Base-by-base conservation (phyloP, 2,797 vertebrate genomes). In the Falco naumanni region DNA sequence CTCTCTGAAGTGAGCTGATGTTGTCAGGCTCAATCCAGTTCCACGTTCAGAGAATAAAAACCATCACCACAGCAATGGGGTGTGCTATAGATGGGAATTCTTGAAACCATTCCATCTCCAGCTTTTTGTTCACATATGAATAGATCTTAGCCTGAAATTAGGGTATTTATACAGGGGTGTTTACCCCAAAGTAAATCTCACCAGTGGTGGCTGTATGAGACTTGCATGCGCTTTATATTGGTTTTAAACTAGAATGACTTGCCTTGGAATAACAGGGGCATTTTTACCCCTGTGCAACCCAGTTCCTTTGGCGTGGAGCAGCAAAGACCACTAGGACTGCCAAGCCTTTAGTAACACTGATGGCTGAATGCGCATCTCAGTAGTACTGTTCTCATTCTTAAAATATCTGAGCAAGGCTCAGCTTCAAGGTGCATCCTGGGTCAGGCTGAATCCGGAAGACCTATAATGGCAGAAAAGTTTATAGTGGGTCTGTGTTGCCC, bases 241-340 rank as follows among this genome's bases (percentile, higher is more conserved):
- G 6, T 90, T 82, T 59, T 77, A 95, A 93, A 74, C 45, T 25
- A 53, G 51, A 84, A 59, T 1, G 1, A 74, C 33, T 59, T 79
- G 41, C 33, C 54, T 69, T 68, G 31, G 18, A 75, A 17, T 13
- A 83, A 47, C 20, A 90, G 29, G 41, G 15, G 1, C 14, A 16
- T 21, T 50, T 83, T 48, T 41, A 81, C 11, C 24, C 14, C 34
- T 13, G 16, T 76, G 77, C 4, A 51, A 24, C 3, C 18, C 34
- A 0, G 0, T 13, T 63, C 34, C 9, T 34, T 26, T 16, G 48
- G n/a, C 45, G 41, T 24, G 26, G 48, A 54, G 28, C 29, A 20
- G 57, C 45, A 91, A n/a, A 70, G 53, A 60, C 22, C 39, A 86
- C 0, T 1, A 76, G 54, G 31, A 72, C 47, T 69, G 43, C 24